Base-by-base conservation (phyloP, 2,888 invertebrate species). In the Athalia cordata region DNA sequence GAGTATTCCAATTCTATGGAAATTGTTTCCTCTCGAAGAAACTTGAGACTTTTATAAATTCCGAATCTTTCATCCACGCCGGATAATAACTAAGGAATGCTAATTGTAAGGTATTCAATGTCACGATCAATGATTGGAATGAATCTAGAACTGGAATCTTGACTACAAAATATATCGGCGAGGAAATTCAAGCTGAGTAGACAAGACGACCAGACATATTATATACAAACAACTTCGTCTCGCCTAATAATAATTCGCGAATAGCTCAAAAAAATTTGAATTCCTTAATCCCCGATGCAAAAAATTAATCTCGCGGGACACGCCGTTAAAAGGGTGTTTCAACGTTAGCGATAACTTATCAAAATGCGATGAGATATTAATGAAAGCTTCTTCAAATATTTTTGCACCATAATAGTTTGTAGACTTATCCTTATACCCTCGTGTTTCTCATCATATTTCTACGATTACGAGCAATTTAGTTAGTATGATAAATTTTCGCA, bases 1-100 rank as follows among this genome's bases (percentile, higher is more conserved):
- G 43, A 68, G 55, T 47, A 68, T 68, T 50, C 13, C 3, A 67
- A 67, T 67, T 67, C 3, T 50, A 67, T 67, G 49, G 67, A 67
- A 49, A 67, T 67, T 67, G 67, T 49, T 67, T 15, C 9, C 50
- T n/a, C 67, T 50, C 8, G 49, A 50, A 67, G 7, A 50, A 47
- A 29, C 52, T 52, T 3, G 3, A 15, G 52, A 15, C 29, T 7
- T n/a, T 52, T 43, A 29, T 8, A 55, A 43, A 29, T 52, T 55
- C 3, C 68, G 55, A 68, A 15, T 68, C 15, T 43, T 52, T 68
- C 55, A 55, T 50, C 15, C 52, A 29, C 29, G 29, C 29, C 29
- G 29, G 29, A 29, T 29, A 29, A 29, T 29, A 68, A 68, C 29
- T 55, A 52, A 43, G 3, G 47, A 68, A 68, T 55, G 29, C 43